phyloP scores from a whole-genome alignment of 1,140 invertebrate genomes.

The Gonatopus flavifemur region DNA sequence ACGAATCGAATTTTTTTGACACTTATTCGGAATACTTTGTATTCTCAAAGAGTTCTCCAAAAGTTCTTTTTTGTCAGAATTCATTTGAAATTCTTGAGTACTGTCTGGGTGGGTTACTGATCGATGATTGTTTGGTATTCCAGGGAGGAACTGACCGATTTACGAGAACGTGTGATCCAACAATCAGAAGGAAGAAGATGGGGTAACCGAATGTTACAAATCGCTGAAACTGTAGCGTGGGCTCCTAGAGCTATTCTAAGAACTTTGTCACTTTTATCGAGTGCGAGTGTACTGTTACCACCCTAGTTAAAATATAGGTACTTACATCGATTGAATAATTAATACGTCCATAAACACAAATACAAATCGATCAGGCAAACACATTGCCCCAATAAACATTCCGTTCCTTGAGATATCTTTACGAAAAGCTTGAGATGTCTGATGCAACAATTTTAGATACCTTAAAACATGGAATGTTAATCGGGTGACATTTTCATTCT shows the following conservation, averaged over 20 bases:
- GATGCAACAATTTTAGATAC: too few relatives aligned
- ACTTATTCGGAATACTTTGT: too few relatives aligned
- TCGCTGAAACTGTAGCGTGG: constrained; percentile 46
- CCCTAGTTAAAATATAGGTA: constrained; percentile 21
- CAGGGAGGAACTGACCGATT: constrained; percentile 41
- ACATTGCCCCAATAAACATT: too few relatives aligned
- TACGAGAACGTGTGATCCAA: constrained; percentile 34
- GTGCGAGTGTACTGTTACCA: constrained; percentile 15
- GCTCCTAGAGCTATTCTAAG: constrained; percentile 45
- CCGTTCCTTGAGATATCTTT: not conserved
- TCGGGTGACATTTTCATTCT: too few relatives aligned
- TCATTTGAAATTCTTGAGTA: not conserved
- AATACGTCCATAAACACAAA: too few relatives aligned
- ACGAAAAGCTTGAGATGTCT: constrained; percentile 29
- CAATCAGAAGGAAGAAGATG: constrained; percentile 42
- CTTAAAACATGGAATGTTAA: too few relatives aligned
- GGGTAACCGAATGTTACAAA: constrained; percentile 46
- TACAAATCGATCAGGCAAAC: too few relatives aligned
- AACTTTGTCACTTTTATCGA: constrained; percentile 43
- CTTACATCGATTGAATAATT: too few relatives aligned
- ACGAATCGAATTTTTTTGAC: too few relatives aligned
- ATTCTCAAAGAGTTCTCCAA: not conserved
- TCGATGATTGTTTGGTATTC: not conserved
- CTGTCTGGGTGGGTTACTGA: too few relatives aligned
- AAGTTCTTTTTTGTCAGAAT: too few relatives aligned